Evolutionary conservation across 2,888 invertebrate species (phyloP), one percentile per base, ranked within the genome.

Genomic region (Hartigia nigra): DNA sequence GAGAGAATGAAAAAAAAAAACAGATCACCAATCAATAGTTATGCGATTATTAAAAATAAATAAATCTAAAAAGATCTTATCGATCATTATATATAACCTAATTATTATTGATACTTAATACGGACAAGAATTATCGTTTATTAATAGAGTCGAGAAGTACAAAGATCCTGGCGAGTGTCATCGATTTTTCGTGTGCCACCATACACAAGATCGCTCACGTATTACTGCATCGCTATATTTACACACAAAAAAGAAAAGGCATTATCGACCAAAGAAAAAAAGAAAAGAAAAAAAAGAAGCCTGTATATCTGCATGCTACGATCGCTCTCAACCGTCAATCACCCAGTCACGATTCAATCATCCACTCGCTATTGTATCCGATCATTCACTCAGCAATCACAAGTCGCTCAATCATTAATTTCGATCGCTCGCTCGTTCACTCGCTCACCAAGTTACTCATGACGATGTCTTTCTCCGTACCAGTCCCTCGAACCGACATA

Each of bases 181-280:
- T 55, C 55, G 55, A 23, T 55, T 55, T 55, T 55, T 55, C 55
- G 55, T 55, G 55, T 55, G 55, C 55, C 55, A 55, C 55, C 55
- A 23, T 31, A 77, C 74, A 79, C 70, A 70, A 69, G 39, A 70
- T 74, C 79, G 76, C 72, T 39, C 74, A 77, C 78, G 72, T 70
- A 75, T 55, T 70, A 78, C 39, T 70, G 74, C 75, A 70, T 72
- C 70, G 36, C 37, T 31, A 55, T 77, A 69, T 70, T 36, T 31
- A 39, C 55, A 55, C 5, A 0, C 3, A 34, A 34, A 55, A 55
- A 55, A 39, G 14, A 23, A 55, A 23, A 14, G 23, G 23, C 55
- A 23, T 23, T 23, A 55, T 23, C 23, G 5, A 55, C 23, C 9
- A 55, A 55, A 55, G n/a, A n/a, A n/a, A n/a, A n/a, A n/a, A n/a